Base-by-base conservation (phyloP, 2,113 vertebrate genomes). In the Rhagologus leucostigma region DNA sequence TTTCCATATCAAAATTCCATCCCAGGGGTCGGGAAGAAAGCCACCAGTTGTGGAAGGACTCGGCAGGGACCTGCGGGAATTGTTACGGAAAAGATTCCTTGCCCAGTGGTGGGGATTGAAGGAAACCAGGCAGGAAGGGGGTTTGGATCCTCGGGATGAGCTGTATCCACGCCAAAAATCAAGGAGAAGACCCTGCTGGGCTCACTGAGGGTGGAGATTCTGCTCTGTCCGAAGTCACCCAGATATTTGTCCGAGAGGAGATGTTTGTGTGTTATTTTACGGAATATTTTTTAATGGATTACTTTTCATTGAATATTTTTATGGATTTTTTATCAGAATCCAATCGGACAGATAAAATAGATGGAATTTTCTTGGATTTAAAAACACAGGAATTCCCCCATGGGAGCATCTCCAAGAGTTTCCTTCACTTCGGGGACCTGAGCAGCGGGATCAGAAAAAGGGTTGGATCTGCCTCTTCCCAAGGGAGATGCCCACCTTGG, bases 341-440 rank as follows among this genome's bases (percentile, higher is more conserved):
- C 55, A 49, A 21, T 6, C 3, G 1, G 33, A 20, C 20, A 42
- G 17, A 44, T 27, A 29, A 3, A 14, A 27, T 1, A 3, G 1
- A 4, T 8, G 44, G 15, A 73, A 18, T 90, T 77, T 69, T n/a
- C 37, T 16, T 41, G 4, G 1, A n/a, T 29, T 68, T 57, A 29
- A 41, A 87, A 62, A 26, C 13, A 3, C 2, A 15, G 24, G 14
- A 39, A 18, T 4, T 2, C 4, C 9, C 19, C n/a, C 76, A 47
- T 2, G 23, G 15, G 35, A 80, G 4, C 26, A 50, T 16, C 53
- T 77, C 39, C 63, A 37, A 0, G 1, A 30, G 4, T 77, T 64
- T 56, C 24, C 18, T 41, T 65, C 62, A 2, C 9, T 3, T 4
- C 12, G 32, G 37, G 52, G 15, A 44, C 15, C 7, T 47, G 23